Base-by-base conservation (phyloP, 1,140 invertebrate species). In the Cydia pomonella region DNA sequence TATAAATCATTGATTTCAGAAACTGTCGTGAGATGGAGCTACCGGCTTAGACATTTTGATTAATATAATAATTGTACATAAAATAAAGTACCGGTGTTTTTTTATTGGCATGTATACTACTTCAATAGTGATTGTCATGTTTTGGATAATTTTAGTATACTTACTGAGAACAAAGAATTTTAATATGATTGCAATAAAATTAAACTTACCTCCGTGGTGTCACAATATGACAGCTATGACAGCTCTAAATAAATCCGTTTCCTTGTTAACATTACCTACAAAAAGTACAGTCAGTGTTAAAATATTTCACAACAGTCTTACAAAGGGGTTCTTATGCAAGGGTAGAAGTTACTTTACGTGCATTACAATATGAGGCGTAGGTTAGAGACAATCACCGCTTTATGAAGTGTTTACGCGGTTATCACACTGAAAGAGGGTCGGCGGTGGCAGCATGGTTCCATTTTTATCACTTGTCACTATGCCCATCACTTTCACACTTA, bases 41-140 rank as follows among this genome's bases (percentile, higher is more conserved):
- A 53, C 50, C 2, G 4, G 12, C 13, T 13, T 4, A 3, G 41
- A 44, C 3, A 44, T 7, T 41, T 47, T 47, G 44, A 47, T 0
- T 47, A n/a, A 47, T 47, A 47, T 16, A 4, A 38, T 38, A 38
- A 38, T 38, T 38, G 7, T 1, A 38, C 9, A 9, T 38, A 1
- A 38, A 38, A 29, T 29, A 5, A 29, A 38, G 33, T 38, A 2
- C 33, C 7, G 33, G 7, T 38, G 9, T 1, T 10, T 9, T 38
- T 9, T 38, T n/a, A n/a, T n/a, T n/a, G n/a, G n/a, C n/a, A n/a
- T 59, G 12, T 7, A 59, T 21, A 59, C 9, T 23, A 59, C 18
- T n/a, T 59, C 6, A 23, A 59, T 59, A 23, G 21, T 59, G 53
- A 59, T 23, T 59, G 53, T 59, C 53, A 59, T 59, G 21, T 59